A percentile compares a stretch with the other conserved stretches of the same genome.
phyloP scores from a whole-genome alignment of 1,140 invertebrate species.

The Neelides sp. region DNA sequence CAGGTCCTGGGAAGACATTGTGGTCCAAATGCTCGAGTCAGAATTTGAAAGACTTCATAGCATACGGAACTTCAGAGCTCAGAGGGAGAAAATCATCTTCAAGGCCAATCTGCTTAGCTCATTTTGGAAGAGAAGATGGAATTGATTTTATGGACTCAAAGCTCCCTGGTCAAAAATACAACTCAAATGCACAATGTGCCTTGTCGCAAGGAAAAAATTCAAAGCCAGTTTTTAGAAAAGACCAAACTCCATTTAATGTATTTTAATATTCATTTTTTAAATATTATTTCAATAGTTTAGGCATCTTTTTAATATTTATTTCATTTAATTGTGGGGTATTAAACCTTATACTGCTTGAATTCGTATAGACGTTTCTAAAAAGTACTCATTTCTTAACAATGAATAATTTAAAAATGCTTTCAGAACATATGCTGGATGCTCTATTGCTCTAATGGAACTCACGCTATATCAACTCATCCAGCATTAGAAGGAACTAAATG shows the following conservation, averaged over 20 bases:
- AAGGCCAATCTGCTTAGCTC: slow-evolving; percentile 17
- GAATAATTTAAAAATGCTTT: too few species aligned
- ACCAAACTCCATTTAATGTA: slow-evolving; percentile 23
- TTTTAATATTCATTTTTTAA: too few species aligned
- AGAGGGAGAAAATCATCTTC: slow-evolving; percentile 3
- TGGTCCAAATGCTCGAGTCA: slow-evolving; percentile 35
- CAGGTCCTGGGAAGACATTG: slow-evolving; percentile 35
- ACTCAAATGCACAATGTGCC: slow-evolving; percentile 19
- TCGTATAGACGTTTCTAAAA: too few species aligned
- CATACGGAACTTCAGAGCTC: slow-evolving; percentile 24
- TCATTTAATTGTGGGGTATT: too few species aligned
- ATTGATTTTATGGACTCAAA: neutral
- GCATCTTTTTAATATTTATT: too few species aligned
- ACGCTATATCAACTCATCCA: slow-evolving; percentile 24
- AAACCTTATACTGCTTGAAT: too few species aligned
- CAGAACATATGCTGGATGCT: slow-evolving; percentile 27
- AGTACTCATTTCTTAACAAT: too few species aligned
- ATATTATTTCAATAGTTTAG: too few species aligned
- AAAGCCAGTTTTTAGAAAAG: slow-evolving; percentile 15
- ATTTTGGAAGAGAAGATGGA: slow-evolving; percentile 6
- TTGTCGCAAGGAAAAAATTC: slow-evolving; percentile 18
- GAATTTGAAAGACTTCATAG: slow-evolving; percentile 35
- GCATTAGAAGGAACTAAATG: slow-evolving; percentile 24
- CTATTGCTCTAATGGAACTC: slow-evolving; percentile 25
- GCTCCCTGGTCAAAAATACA: slow-evolving; percentile 27